Evolutionary conservation across 2,888 invertebrate species (phyloP), one percentile per base, ranked within the genome.

Genomic region (Schrankia costaestrigalis): DNA sequence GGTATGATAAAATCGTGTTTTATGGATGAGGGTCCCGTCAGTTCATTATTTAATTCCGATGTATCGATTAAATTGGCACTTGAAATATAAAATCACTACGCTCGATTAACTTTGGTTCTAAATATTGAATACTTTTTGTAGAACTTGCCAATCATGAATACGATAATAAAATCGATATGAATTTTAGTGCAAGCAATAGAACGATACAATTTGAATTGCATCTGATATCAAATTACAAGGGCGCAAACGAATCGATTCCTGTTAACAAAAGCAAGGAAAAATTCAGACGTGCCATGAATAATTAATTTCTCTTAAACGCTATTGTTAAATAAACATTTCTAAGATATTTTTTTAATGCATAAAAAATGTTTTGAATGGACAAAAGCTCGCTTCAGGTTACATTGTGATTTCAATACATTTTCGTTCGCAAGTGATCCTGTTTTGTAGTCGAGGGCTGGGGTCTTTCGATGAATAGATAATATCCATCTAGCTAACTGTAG

Each of bases 1-100:
- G 84, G 86, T 68, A 79, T 81, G 83, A 86, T 86, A 84, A 84
- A 86, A 85, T 84, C 84, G 75, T 80, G 74, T 82, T 87, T 86
- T 86, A 86, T 84, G 78, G 76, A 71, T 72, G 74, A 61, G 40
- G 63, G 64, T 60, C 71, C 68, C 65, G 74, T 78, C 74, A 71
- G 81, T 83, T 84, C 78, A 84, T 85, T 84, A 85, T 81, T 83
- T 84, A 73, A 82, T 78, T 71, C 66, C 65, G 69, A 65, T 71
- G 68, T 74, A 78, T 80, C 75, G 77, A 80, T 82, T 80, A 75
- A 78, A 79, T 75, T 72, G 71, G 64, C 58, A 51, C 54, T 67
- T 56, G 41, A 51, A 44, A 56, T 47, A 59, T 58, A 51, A 56
- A 59, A 55, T 61, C 47, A 53, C 44, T 35, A 41, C 43, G 41